These are phyloP conservation scores for Pediacus dermestoides DNA, from an alignment of 2,888 invertebrate species.

Conservation along the genomic window DNA sequence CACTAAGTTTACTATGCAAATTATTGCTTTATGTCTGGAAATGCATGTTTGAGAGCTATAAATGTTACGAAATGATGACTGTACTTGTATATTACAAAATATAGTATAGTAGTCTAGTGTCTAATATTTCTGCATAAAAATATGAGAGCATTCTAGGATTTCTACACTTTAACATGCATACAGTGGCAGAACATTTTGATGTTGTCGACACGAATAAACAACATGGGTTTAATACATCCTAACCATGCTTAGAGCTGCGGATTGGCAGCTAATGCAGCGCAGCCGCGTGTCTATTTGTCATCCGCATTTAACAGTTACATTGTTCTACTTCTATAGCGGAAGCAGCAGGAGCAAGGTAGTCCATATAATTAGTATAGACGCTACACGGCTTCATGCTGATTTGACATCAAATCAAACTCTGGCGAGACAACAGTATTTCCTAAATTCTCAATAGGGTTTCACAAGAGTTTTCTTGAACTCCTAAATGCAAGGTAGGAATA, in stretches of 20 bases:
- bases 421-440: too few relatives aligned
- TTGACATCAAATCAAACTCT: too few relatives aligned
- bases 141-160: conserved; percentile 5
- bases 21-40: conserved; percentile 3
- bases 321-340: too few relatives aligned
- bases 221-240: neutral
- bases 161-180: conserved; percentile 10
- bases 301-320: neutral
- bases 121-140: neutral
- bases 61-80: conserved; percentile 3
- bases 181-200: conserved; percentile 11
- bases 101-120: neutral
- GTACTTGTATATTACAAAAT: too few relatives aligned
- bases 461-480: too few relatives aligned
- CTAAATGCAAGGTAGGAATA: too few relatives aligned
- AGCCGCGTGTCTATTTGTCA: neutral
- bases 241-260: conserved; percentile 2
- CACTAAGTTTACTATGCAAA: conserved; percentile 6
- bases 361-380: too few relatives aligned
- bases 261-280: neutral
- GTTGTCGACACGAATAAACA: conserved; percentile 7
- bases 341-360: too few relatives aligned
- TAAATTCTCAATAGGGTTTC: too few relatives aligned
- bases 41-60: conserved; percentile 5
- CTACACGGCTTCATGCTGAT: too few relatives aligned